phyloP scores from a whole-genome alignment of 2,797 vertebrate species.

The Bradypodion ventrale region DNA sequence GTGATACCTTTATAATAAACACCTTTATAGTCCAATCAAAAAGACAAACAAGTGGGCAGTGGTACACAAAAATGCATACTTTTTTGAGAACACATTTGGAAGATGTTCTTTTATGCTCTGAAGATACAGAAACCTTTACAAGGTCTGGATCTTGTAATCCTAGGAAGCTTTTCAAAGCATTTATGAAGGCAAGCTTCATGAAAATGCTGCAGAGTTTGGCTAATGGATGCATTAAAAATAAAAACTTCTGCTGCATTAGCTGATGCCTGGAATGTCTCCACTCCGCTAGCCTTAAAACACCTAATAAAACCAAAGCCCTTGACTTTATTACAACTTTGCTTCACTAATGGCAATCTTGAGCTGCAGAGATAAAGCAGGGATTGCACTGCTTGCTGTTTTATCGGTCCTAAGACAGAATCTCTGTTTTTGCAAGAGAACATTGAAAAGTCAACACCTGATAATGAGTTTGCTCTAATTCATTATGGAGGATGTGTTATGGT shows the following conservation, averaged over 20 bases:
- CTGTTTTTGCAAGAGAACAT: constrained; percentile 51
- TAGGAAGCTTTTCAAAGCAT: not conserved
- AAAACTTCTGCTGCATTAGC: constrained; percentile 21
- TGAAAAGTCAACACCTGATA: constrained; percentile 37
- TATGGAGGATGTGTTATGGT: constrained; percentile 38
- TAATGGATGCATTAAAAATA: constrained; percentile 28
- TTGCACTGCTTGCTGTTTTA: constrained; percentile 33
- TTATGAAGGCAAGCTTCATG: constrained; percentile 17
- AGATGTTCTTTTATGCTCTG: not conserved
- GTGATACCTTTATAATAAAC: no score
- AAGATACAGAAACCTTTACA: not conserved
- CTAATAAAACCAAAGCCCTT: constrained; percentile 44
- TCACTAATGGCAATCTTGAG: constrained; percentile 32
- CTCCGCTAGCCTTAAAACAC: constrained; percentile 41
- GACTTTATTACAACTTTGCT: constrained; percentile 31
- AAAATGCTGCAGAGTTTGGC: constrained; percentile 20
- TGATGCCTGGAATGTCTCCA: constrained; percentile 34
- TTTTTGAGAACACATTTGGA: no score
- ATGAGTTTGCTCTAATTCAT: constrained; percentile 58
- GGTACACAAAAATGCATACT: no score
- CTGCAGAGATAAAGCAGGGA: constrained; percentile 13
- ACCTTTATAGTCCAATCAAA: no score
- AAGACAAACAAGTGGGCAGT: no score
- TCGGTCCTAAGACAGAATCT: constrained; percentile 16
- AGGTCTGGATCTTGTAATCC: not conserved